These are phyloP conservation scores for Nipponia nippon DNA, from an alignment of 2,113 vertebrate genomes.

Conservation along the genomic window DNA sequence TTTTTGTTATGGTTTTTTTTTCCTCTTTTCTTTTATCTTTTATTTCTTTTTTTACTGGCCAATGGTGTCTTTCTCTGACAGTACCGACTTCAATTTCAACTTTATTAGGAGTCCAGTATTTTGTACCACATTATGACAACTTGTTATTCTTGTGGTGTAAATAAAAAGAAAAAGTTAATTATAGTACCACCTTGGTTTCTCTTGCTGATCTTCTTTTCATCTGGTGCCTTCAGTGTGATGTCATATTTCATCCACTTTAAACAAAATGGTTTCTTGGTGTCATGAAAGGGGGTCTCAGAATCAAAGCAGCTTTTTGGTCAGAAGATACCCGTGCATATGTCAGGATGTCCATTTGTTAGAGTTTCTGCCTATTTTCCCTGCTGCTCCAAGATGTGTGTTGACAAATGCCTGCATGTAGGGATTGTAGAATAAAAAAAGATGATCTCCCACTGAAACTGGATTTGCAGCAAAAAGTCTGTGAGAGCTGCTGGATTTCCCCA, in stretches of 20 bases:
- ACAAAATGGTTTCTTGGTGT: not conserved
- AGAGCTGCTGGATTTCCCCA: not conserved
- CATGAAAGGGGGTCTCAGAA: rapidly evolving
- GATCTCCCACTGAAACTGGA: not conserved
- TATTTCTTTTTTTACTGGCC: constrained; percentile 53
- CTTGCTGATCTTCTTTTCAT: constrained; percentile 15
- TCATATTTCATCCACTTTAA: not conserved
- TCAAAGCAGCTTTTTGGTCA: not conserved
- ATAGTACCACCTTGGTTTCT: constrained; percentile 51
- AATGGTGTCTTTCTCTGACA: constrained; percentile 71
- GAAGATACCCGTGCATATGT: rapidly evolving
- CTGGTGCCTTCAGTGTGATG: not conserved
- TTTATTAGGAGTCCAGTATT: constrained; percentile 79
- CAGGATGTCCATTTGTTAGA: not conserved
- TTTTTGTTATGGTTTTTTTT: not conserved
- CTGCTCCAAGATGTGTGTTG: rapidly evolving
- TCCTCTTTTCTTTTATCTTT: not conserved
- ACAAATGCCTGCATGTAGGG: too few species aligned
- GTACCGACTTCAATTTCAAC: constrained; percentile 73
- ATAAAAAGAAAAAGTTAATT: constrained; percentile 80
- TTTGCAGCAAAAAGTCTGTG: not conserved
- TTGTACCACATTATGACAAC: constrained; percentile 78
- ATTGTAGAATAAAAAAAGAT: not conserved
- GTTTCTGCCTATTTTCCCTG: not conserved
- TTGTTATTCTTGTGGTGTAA: constrained; percentile 86